Evolutionary conservation across 2,888 invertebrate species (phyloP), one percentile per base, ranked within the genome.

Genomic region (Agrochola circellaris): DNA sequence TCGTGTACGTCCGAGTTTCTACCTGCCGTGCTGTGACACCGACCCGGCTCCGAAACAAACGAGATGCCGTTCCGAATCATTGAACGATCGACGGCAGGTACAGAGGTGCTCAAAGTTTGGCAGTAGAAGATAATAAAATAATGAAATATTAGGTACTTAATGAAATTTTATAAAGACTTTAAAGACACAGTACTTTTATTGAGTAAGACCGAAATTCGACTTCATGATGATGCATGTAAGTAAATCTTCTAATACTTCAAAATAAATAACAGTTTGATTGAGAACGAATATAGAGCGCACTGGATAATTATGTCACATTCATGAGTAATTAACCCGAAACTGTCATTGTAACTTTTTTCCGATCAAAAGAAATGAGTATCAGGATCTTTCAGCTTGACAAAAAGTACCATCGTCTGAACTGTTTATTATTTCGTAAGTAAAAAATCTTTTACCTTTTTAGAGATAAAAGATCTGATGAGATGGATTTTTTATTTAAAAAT

Each of bases 51-150:
- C 85, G 70, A 69, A 84, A 85, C 73, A 88, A 89, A 81, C 84
- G 86, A 89, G 87, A 86, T 82, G 89, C 89, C 90, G 87, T 93
- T 93, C 93, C 93, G 91, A 92, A 89, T 93, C 93, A 93, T 91
- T 93, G 94, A 92, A 87, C 93, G 92, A 93, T 93, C 91, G 92
- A 90, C 89, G 82, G 82, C 72, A 23, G 58, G 0, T 26, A n/a
- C 80, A 72, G 77, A 20, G 90, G 73, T 83, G 70, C 80, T 83
- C 91, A 93, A 89, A 78, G 86, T 88, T 81, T 78, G n/a, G 0
- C 54, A 9, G 30, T 65, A 11, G 6, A 42, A 62, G 13, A 2
- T 9, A 20, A 7, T n/a, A n/a, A n/a, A n/a, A n/a, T n/a, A n/a
- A n/a, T n/a, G n/a, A n/a, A n/a, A n/a, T n/a, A n/a, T n/a, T n/a